phyloP scores from a whole-genome alignment of 2,888 invertebrate species.

The Chouioia cunea region DNA sequence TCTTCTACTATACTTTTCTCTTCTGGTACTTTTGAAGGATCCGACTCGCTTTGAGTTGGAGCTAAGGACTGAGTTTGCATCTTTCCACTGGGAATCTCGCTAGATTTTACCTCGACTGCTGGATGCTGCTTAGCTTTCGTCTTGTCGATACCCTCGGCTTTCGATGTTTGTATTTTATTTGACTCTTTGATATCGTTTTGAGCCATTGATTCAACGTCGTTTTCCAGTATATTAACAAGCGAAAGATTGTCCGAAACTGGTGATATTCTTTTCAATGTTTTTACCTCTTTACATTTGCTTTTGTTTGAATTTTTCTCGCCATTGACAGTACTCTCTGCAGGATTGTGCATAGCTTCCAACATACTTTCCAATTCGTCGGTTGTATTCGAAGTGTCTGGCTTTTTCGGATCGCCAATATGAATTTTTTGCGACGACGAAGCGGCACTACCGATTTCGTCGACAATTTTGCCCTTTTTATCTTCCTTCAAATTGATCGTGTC shows the following conservation, averaged over 20 bases:
- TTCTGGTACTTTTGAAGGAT: constrained; percentile 36
- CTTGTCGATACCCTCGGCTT: constrained; percentile 22
- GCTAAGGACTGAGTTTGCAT: constrained; percentile 10
- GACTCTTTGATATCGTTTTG: constrained; percentile 50
- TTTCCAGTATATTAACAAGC: constrained; percentile 64
- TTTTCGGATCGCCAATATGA: constrained; percentile 57
- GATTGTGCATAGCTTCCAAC: constrained; percentile 67
- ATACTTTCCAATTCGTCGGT: constrained; percentile 68
- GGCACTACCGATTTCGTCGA: constrained; percentile 36
- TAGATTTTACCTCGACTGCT: constrained; percentile 32
- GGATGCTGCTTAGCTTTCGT: constrained; percentile 41
- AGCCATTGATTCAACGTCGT: constrained; percentile 48
- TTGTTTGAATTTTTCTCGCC: constrained; percentile 55
- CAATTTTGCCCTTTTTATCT: constrained; percentile 9
- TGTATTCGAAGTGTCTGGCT: constrained; percentile 63
- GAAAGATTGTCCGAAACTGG: constrained; percentile 65
- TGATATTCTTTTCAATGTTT: constrained; percentile 62
- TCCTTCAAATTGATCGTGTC: neutral
- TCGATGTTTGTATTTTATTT: constrained; percentile 40
- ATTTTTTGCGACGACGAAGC: constrained; percentile 6
- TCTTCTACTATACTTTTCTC: constrained; percentile 67
- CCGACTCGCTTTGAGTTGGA: constrained; percentile 27
- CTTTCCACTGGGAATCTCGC: constrained; percentile 14
- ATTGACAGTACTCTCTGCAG: constrained; percentile 60
- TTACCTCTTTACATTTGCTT: constrained; percentile 52